Evolutionary conservation across 2,888 invertebrate species (phyloP), one percentile per base, ranked within the genome.

Genomic region (Nymphalis urticae): DNA sequence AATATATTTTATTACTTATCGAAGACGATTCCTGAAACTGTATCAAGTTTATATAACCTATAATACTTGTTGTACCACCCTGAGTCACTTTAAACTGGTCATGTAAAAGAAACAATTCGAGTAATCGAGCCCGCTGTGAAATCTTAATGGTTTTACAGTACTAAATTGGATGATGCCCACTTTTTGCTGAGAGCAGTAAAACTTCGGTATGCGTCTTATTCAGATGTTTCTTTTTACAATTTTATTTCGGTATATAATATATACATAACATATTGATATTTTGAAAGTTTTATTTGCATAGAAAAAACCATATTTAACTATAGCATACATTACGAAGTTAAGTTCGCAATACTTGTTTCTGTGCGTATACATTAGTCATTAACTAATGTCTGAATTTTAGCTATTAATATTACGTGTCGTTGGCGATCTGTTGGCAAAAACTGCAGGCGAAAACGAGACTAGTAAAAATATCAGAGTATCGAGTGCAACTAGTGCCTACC

Each of bases 61-160:
- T 32, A 13, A 8, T 32, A 56, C 17, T 32, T 24, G 1, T 27
- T 42, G 3, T 32, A 36, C 19, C 36, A 58, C n/a, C n/a, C 19
- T 36, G 42, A 58, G 27, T 54, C 13, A 13, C 13, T 42, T 42
- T 32, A 58, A 58, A 58, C 58, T 36, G 58, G 58, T 58, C 58
- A 58, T 27, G 27, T 62, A 69, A 69, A 50, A 50, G 21, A 48
- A 69, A 65, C 65, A 62, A 69, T 62, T 64, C 65, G 47, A 60
- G 51, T 53, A 19, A 65, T 60, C 48, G 59, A 21, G 19, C 53
- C 67, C 58, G 64, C 67, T 67, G 64, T 67, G 67, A 67, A 67
- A 67, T 62, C 67, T 60, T 70, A 67, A 70, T 70, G 70, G 70
- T 51, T 64, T 67, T 67, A 67, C 67, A 67, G 58, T 64, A 67